Evolutionary conservation across 2,113 vertebrate genomes (phyloP), one percentile per base, ranked within the genome.

Genomic region (Sakesphorus luctuosus): DNA sequence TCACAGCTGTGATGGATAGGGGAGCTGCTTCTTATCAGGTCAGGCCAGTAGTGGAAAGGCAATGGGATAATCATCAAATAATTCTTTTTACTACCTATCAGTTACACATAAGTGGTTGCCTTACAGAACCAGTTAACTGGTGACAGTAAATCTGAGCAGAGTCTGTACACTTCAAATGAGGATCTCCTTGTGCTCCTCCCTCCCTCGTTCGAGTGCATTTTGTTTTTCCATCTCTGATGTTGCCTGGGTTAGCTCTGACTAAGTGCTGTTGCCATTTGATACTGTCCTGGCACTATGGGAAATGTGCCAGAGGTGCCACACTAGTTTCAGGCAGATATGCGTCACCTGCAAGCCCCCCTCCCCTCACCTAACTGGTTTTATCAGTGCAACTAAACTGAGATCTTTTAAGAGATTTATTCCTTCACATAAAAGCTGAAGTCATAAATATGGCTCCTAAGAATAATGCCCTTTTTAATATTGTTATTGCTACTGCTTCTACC

Each of bases 1-100:
- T 93, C 96, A 94, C 65, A 91, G 88, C 91, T 83, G 65, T 93
- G 93, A 97, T 96, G 88, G 92, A 97, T 96, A 76, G 92, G 11
- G 52, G 67, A 96, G 94, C 79, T 92, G 86, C 90, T 96, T 73
- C 94, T 94, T 97, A 96, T 96, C 96, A 94, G 87, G 96, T 96
- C 96, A 94, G 91, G 47, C 89, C 96, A 97, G 96, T 94, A 95
- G 96, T 95, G 91, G 96, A 96, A 97, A 97, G 89, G 90, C 90
- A 96, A 96, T 87, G 75, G 96, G 87, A 95, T 96, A 95, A 97
- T 96, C 87, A 91, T 96, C 84, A 91, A 96, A 95, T 97, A 95
- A 97, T 97, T 94, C 90, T 95, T 97, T 97, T 93, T 91, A 96
- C 93, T 95, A 96, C 72, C 84, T 80, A 97, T 96, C 94, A 94